Evolutionary conservation across 2,888 invertebrate species (phyloP).

Genomic region (Synanthedon andrenaeformis): DNA sequence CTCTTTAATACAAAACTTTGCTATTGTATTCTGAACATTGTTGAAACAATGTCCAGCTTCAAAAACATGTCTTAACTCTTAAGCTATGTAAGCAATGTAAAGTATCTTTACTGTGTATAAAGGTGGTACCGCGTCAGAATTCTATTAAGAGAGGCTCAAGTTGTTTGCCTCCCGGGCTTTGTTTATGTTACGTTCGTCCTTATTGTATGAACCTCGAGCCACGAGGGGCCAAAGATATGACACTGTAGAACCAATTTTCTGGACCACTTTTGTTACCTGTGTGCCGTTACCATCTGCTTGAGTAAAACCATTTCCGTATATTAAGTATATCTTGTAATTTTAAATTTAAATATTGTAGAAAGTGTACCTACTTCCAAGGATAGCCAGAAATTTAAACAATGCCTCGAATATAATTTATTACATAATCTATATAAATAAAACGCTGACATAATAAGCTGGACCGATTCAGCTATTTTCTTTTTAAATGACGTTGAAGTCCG

Average conservation of each 20-base stretch:
- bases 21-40: slow-evolving; percentile 8
- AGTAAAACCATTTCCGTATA: too few species aligned
- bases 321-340: too few species aligned
- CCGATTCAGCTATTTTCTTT: too few species aligned
- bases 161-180: slow-evolving; percentile 40
- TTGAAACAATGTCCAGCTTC: slow-evolving; percentile 17
- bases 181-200: slow-evolving; percentile 49
- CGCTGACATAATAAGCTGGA: too few species aligned
- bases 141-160: slow-evolving; percentile 52
- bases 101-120: slow-evolving; percentile 37
- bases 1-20: too few species aligned
- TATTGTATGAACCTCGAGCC: slow-evolving; percentile 32
- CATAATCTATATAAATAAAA: too few species aligned
- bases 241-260: slow-evolving; percentile 39
- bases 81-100: slow-evolving; percentile 20
- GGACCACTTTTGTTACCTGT: slow-evolving; percentile 24
- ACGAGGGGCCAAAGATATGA: slow-evolving; percentile 19
- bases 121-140: slow-evolving; percentile 43
- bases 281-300: slow-evolving; percentile 26
- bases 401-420: too few species aligned
- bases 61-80: slow-evolving; percentile 10
- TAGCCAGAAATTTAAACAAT: too few species aligned
- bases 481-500: too few species aligned
- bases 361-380: too few species aligned
- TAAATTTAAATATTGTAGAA: too few species aligned